A percentile compares a stretch with the other conserved stretches of the same genome.
These are phyloP conservation scores for Alviniconcha marisindica DNA, from an alignment of 1,140 invertebrate genomes.

Conservation along the genomic window DNA sequence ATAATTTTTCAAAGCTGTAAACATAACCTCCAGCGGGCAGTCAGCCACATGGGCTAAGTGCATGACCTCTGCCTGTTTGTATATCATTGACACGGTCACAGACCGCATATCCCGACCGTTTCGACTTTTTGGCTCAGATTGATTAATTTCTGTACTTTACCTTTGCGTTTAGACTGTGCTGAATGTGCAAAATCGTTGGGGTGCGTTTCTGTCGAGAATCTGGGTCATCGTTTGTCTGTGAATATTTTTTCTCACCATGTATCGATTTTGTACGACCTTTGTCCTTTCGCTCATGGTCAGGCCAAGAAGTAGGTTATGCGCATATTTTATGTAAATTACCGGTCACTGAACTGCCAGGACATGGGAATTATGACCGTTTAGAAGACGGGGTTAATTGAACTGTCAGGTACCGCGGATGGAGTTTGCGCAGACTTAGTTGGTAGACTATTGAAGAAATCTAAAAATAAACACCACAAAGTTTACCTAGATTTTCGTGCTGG, in stretches of 20 bases:
- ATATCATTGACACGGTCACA: constrained; percentile 61
- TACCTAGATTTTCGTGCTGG: background rate
- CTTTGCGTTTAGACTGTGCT: too few relatives aligned
- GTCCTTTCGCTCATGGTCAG: constrained; percentile 68
- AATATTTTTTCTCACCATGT: constrained; percentile 29
- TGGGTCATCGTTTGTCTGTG: constrained; percentile 25
- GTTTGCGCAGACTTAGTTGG: background rate
- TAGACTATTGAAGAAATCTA: background rate
- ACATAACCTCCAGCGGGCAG: constrained; percentile 61
- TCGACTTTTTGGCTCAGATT: background rate
- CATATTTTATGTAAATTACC: constrained; percentile 73
- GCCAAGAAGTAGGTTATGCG: constrained; percentile 64
- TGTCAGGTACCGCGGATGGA: background rate
- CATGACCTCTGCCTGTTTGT: constrained; percentile 69
- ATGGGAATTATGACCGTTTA: background rate
- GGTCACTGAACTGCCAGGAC: constrained; percentile 46
- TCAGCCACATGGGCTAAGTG: constrained; percentile 62
- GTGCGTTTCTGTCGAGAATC: background rate
- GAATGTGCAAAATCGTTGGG: too few relatives aligned
- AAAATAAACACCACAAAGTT: constrained; percentile 1
- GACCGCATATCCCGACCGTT: constrained; percentile 11
- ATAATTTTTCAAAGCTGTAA: constrained; percentile 45
- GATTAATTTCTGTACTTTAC: background rate
- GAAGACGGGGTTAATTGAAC: background rate
- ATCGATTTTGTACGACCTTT: constrained; percentile 66